A percentile compares a stretch with the other conserved stretches of the same genome.
These are phyloP conservation scores for Pseudorhombus dupliciocellatus DNA, from an alignment of 2,113 vertebrate species.

Conservation along the genomic window DNA sequence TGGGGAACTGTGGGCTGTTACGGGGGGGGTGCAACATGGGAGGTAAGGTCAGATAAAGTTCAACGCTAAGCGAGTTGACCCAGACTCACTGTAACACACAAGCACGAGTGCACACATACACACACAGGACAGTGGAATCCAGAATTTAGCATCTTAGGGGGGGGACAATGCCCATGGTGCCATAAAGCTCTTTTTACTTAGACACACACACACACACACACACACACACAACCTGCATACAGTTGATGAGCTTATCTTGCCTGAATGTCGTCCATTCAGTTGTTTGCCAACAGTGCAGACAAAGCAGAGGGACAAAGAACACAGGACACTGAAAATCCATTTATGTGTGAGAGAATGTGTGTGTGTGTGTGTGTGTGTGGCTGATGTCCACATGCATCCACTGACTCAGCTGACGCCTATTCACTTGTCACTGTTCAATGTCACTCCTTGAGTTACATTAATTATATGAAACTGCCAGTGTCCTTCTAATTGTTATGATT, in stretches of 20 bases:
- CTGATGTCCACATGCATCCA: constrained; percentile 24
- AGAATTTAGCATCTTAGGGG: constrained; percentile 56
- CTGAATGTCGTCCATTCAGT: constrained; percentile 62
- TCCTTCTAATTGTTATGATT: background rate
- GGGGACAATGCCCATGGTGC: constrained; percentile 31
- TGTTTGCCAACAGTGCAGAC: constrained; percentile 58
- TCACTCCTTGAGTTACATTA: background rate
- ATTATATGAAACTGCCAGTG: background rate
- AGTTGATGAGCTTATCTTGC: constrained; percentile 69
- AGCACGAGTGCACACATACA: constrained; percentile 1
- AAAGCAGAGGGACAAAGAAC: constrained; percentile 54
- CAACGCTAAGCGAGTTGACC: constrained; percentile 52
- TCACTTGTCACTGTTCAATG: constrained; percentile 25
- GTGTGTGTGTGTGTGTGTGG: constrained; percentile 10
- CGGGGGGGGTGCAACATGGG: constrained; percentile 64
- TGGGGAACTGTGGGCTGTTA: constrained; percentile 57
- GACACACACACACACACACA: constrained; percentile 37
- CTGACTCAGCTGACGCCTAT: constrained; percentile 3
- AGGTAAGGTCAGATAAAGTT: constrained; percentile 80
- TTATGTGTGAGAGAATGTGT: constrained; percentile 46
- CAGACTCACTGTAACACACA: constrained; percentile 53
- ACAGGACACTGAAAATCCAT: constrained; percentile 64
- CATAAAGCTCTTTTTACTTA: constrained; percentile 40
- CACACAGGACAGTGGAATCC: constrained; percentile 47
- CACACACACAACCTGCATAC: constrained; percentile 17